phyloP scores from a whole-genome alignment of 2,888 invertebrate species.

The Gandaritis pyraliata region DNA sequence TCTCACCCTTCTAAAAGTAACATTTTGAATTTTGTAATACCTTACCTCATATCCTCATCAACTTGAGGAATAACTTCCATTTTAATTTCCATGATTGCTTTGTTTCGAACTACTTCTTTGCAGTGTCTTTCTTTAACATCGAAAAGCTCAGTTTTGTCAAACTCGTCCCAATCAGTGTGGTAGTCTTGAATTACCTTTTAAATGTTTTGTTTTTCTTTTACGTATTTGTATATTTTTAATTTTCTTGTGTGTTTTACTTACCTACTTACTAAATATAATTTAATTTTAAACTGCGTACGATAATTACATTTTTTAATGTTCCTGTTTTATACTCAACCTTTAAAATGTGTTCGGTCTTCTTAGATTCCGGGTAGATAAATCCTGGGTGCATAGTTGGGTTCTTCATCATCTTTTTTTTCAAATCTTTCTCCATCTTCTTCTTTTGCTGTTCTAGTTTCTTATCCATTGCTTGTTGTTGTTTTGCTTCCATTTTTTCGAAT shows the following conservation, averaged over 20 bases:
- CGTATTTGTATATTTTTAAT: no score
- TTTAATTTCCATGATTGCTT: conserved; percentile 55
- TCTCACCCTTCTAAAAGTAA: no score
- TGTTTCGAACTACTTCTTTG: conserved; percentile 47
- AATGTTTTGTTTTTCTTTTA: no score
- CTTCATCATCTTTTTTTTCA: conserved; percentile 67
- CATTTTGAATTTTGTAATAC: no score
- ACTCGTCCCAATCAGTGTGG: conserved; percentile 55
- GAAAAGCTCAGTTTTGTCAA: conserved; percentile 50
- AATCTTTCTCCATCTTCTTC: conserved; percentile 52
- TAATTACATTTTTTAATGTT: no score
- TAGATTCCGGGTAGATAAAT: conserved; percentile 62
- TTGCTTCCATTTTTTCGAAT: conserved; percentile 54
- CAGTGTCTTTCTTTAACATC: conserved; percentile 60
- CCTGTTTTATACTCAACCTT: conserved; percentile 43
- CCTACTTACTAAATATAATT: no score
- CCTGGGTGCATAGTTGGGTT: conserved; percentile 70
- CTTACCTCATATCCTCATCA: conserved; percentile 61
- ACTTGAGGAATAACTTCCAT: conserved; percentile 52
- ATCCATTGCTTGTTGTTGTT: conserved; percentile 47
- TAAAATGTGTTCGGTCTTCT: conserved; percentile 50
- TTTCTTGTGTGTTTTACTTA: no score
- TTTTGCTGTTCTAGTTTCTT: conserved; percentile 56
- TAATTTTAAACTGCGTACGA: no score
- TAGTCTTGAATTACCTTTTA: conserved; percentile 54